Base-by-base conservation (phyloP, 1,140 invertebrate species). In the Cotesia chilonis region DNA sequence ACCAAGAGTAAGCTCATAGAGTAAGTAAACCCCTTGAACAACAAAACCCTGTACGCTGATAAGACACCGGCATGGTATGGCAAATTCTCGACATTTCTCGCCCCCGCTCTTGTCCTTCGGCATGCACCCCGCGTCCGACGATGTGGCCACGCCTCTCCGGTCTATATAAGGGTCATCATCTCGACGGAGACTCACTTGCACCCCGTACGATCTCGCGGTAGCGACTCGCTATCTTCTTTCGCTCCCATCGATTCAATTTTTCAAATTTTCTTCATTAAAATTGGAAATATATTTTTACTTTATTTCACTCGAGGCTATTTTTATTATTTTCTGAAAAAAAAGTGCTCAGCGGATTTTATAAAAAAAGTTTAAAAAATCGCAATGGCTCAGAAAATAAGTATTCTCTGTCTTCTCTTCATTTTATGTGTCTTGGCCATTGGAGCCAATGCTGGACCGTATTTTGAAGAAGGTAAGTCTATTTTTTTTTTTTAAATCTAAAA, bases 151-250 rank as follows among this genome's bases (percentile, higher is more conserved):
- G 81, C 81, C 81, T 79, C 77, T 78, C 68, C 71, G 73, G 74
- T 81, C 81, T 84, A 84, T 84, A 84, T 82, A 84, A 84, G 76
- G 74, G 70, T 74, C 60, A 70, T 64, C 66, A 65, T 71, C 72
- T 71, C 72, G 36, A 63, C 70, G 70, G 77, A 72, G 71, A 74
- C 72, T 79, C 82, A 84, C 77, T 84, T 77, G 79, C 77, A 78
- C 71, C 66, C 76, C 75, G 76, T 72, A 72, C 60, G 64, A 64
- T 57, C 71, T 47, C 47, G 47, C 69, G 51, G 47, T 61, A 70
- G 57, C 64, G 55, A 36, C 37, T 66, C 4, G 61, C 38, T n/a
- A 38, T 38, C 69, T 1, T 63, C 61, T 36, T 10, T 37, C 3
- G 10, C 9, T 6, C 0, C n/a, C 14, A 3, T 17, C n/a, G 52